Evolutionary conservation across 1,140 invertebrate species (phyloP), one percentile per base, ranked within the genome.

Genomic region (Melanaphis sacchari): DNA sequence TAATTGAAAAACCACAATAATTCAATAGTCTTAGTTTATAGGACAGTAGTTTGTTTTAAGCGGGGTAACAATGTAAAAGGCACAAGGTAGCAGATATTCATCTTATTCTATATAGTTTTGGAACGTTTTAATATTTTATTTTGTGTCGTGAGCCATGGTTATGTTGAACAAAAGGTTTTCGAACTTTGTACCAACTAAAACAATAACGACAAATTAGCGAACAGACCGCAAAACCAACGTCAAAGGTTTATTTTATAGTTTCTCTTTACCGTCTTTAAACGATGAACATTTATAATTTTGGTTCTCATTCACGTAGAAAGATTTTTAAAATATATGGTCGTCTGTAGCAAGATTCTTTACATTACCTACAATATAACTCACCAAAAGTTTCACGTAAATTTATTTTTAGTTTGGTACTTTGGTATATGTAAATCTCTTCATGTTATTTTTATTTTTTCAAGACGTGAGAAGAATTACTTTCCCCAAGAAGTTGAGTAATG

Each of bases 141-240:
- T 84, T 41, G 24, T 40, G 41, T 26, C 82, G 9, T 3, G 24
- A 40, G 9, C 38, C 22, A 84, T 40, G 9, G 40, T 84, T 26
- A 31, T 84, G 38, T 38, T 41, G 18, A 85, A 85, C 84, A 85
- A 85, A 31, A 85, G 40, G 84, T 85, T 43, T 85, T 43, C 36
- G 11, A 84, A 84, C 82, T 85, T 41, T 40, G 26, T 85, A 85
- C 40, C 84, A 41, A 85, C 84, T 43, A 43, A 85, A 85, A 85
- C 26, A 85, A 85, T 85, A 85, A 85, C 84, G 84, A 43, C 40
- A 85, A 85, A 85, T 85, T 85, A 85, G 24, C 84, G 84, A 43
- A 40, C 24, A 43, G 24, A 43, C 26, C 40, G 84, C 15, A 85
- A 85, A 43, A 85, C 84, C 41, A 85, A 85, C 84, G 40, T 85